phyloP scores from a whole-genome alignment of 2,797 vertebrate genomes.

The Poecilia velifera region DNA sequence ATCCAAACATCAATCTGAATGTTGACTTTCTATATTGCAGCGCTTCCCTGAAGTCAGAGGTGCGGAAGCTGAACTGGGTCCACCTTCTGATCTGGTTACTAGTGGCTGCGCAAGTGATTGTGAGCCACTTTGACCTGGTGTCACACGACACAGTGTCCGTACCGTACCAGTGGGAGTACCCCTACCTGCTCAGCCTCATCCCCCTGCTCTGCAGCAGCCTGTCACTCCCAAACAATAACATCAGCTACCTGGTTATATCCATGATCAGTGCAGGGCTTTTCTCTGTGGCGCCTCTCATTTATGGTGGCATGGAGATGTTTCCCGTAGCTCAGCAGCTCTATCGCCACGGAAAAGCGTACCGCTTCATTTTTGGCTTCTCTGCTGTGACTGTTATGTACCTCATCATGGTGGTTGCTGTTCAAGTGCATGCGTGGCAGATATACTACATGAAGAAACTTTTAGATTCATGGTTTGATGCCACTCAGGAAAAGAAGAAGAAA shows the following conservation, averaged over 20 bases:
- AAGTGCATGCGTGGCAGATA: constrained; percentile 96
- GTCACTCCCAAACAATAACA: constrained; percentile 95
- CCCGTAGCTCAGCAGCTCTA: constrained; percentile 96
- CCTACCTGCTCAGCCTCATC: constrained; percentile 91
- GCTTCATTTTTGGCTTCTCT: constrained; percentile 95
- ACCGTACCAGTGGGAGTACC: constrained; percentile 98
- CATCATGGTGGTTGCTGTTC: constrained; percentile 90
- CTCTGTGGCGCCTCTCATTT: constrained; percentile 94
- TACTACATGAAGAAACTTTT: constrained; percentile 99
- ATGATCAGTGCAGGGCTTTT: constrained; percentile 97
- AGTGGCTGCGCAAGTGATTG: constrained; percentile 87
- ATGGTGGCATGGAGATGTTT: constrained; percentile 99
- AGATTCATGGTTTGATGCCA: constrained; percentile 96
- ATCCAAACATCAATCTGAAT: not conserved
- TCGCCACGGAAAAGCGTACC: constrained; percentile 94
- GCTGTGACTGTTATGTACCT: constrained; percentile 96
- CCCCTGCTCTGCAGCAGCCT: constrained; percentile 89
- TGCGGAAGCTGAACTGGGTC: constrained; percentile 91
- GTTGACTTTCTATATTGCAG: constrained; percentile 50
- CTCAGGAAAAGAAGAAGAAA: constrained; percentile 98
- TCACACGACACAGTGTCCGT: constrained; percentile 90
- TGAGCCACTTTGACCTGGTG: constrained; percentile 88
- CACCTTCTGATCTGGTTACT: constrained; percentile 92
- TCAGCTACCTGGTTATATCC: constrained; percentile 96
- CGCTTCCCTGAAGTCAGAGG: constrained; percentile 84